phyloP scores from a whole-genome alignment of 2,888 invertebrate genomes.

The Sphaerophoria rueppellii region DNA sequence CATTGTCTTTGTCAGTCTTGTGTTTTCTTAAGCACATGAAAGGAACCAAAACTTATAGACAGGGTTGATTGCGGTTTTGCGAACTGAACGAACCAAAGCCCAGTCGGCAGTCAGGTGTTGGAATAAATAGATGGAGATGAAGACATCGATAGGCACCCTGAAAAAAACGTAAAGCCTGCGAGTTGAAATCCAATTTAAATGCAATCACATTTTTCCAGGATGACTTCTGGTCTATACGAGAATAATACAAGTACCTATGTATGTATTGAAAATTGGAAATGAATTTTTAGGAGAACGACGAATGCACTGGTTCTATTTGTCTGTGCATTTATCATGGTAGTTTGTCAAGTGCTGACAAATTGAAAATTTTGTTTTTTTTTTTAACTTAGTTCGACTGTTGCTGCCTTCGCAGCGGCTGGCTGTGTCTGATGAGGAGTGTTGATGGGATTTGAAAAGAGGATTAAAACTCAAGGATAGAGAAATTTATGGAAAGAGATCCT shows the following conservation, averaged over 20 bases:
- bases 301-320: constrained; percentile 10
- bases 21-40: constrained; percentile 31
- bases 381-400: constrained; percentile 12
- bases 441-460: constrained; percentile 11
- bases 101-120: constrained; percentile 43
- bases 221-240: constrained; percentile 44
- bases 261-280: constrained; percentile 26
- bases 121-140: constrained; percentile 32
- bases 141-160: constrained; percentile 33
- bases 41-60: neutral
- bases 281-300: constrained; percentile 29
- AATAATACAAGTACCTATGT: neutral
- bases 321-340: constrained; percentile 27
- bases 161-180: constrained; percentile 34
- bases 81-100: constrained; percentile 1
- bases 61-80: constrained; percentile 3
- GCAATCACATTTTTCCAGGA: constrained; percentile 64
- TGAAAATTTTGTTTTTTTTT: constrained; percentile 48
- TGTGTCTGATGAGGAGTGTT: constrained; percentile 2
- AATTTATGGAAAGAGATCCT: neutral
- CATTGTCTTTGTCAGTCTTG: constrained; percentile 3
- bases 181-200: constrained; percentile 68
- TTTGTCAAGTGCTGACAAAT: constrained; percentile 55
- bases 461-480: constrained; percentile 6
- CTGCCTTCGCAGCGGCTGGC: neutral